A percentile compares a stretch with the other conserved stretches of the same genome.
Conservation (phyloP, 2,797 vertebrate species). For the Ctenopoma multispine region DNA sequence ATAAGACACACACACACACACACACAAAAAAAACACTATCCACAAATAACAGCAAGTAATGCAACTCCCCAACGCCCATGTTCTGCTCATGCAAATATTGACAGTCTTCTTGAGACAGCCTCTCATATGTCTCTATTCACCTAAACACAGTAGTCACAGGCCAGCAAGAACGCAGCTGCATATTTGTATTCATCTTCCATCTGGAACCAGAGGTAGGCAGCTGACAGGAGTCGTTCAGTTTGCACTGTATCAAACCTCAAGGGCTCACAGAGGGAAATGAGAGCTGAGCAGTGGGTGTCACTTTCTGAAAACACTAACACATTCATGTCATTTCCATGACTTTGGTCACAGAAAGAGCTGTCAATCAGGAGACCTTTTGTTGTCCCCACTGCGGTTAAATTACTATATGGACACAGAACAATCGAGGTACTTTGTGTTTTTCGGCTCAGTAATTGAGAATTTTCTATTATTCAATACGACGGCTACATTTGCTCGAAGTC, state of each 20-base stretch:
- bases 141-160: constrained; percentile 37
- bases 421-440: constrained; percentile 38
- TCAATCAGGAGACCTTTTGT: constrained; percentile 36
- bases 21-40: not conserved
- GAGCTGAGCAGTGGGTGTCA: constrained; percentile 29
- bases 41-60: not conserved
- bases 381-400: constrained; percentile 32
- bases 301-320: constrained; percentile 39
- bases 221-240: constrained; percentile 30
- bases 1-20: not conserved
- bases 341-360: constrained; percentile 46
- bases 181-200: constrained; percentile 31
- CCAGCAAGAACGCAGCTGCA: constrained; percentile 14
- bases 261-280: constrained; percentile 34
- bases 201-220: constrained; percentile 12
- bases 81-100: constrained; percentile 16
- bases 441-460: constrained; percentile 30
- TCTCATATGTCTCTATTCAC: constrained; percentile 17
- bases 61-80: not conserved
- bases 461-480: constrained; percentile 64
- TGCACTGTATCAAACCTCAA: constrained; percentile 35
- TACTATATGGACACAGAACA: constrained; percentile 20
- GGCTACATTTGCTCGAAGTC: constrained; percentile 46
- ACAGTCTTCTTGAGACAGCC: constrained; percentile 12
- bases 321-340: constrained; percentile 44